Conservation (phyloP, 2,888 invertebrate genomes). For the Platycnemis pennipes region DNA sequence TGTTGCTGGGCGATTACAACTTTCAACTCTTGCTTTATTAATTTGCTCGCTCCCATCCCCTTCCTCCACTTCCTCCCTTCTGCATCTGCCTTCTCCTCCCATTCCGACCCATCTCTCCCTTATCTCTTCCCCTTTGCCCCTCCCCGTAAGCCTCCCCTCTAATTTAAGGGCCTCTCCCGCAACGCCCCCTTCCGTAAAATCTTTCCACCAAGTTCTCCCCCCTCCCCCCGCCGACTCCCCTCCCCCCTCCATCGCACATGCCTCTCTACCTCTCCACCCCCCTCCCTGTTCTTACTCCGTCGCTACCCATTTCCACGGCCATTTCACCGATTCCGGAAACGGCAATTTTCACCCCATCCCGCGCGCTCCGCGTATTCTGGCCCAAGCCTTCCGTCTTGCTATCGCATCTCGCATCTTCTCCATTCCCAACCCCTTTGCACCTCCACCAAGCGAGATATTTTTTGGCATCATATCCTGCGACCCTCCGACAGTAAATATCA, state of each 20-base stretch:
- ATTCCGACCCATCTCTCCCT: not conserved
- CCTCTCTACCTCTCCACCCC: slow-evolving; percentile 68
- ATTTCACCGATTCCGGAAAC: slow-evolving; percentile 63
- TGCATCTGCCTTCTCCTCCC: not conserved
- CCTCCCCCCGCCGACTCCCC: slow-evolving; percentile 2
- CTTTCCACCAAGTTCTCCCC: not conserved
- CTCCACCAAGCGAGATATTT: not conserved
- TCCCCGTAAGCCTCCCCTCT: slow-evolving; percentile 23
- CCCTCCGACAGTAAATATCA: no score
- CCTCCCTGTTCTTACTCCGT: slow-evolving; percentile 58
- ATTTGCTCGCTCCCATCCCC: slow-evolving; percentile 1
- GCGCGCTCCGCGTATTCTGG: not conserved
- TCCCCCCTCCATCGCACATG: slow-evolving; percentile 60
- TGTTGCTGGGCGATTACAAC: slow-evolving; percentile 21
- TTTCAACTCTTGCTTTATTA: slow-evolving; percentile 28
- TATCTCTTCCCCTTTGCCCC: slow-evolving; percentile 28
- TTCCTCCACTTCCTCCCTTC: not conserved
- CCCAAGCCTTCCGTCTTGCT: not conserved
- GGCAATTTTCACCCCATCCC: slow-evolving; percentile 40
- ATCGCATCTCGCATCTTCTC: not conserved
- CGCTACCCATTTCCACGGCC: slow-evolving; percentile 68
- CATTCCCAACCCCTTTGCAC: not conserved
- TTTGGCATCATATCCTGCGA: no score
- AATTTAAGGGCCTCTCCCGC: slow-evolving; percentile 57
- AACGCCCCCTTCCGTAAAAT: slow-evolving; percentile 46